Evolutionary conservation across 2,797 vertebrate species (phyloP), one percentile per base, ranked within the genome.

Genomic region (Lemur catta): DNA sequence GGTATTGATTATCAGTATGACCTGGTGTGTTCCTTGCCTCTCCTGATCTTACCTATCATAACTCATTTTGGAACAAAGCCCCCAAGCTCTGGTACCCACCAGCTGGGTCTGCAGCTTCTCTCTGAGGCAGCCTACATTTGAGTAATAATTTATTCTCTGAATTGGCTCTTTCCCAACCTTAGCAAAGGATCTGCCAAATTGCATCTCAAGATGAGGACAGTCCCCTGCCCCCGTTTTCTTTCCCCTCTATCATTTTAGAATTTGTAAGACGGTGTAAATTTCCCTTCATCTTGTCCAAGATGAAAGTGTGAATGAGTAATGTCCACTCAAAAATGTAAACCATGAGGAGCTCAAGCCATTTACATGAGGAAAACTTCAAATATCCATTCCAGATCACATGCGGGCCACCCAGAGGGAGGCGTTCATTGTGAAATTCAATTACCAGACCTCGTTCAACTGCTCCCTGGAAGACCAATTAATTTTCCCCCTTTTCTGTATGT

Each of bases 391-490:
- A 28, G 94, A 95, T 97, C 96, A 67, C 81, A 91, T 7, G 1
- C 20, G 11, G 81, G 80, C 84, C 95, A 93, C 97, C 96, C 91
- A 93, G 76, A 95, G 97, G 94, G 95, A 97, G 72, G 95, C 96
- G 90, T 93, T 93, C 96, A 90, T 95, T 97, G 95, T 97, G 97
- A 97, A 96, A 97, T 96, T 97, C 97, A 97, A 97, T 97, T 97
- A 97, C 92, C 76, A 92, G 91, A 79, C 61, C 67, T 86, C 1
- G 17, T 87, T 97, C 96, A 95, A 72, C 97, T 95, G 96, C 76
- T 97, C 97, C 95, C 95, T 85, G 84, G 94, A 97, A 97, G 97
- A 96, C 88, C 96, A 97, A 97, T 97, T 97, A 97, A 97, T 97
- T 93, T 78, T 30, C 48, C 82, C 63, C 87, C 80, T 94, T 84